Base-by-base conservation (phyloP, 35 echinoderm and acorn worm genomes). In the Ptychodera flava region DNA sequence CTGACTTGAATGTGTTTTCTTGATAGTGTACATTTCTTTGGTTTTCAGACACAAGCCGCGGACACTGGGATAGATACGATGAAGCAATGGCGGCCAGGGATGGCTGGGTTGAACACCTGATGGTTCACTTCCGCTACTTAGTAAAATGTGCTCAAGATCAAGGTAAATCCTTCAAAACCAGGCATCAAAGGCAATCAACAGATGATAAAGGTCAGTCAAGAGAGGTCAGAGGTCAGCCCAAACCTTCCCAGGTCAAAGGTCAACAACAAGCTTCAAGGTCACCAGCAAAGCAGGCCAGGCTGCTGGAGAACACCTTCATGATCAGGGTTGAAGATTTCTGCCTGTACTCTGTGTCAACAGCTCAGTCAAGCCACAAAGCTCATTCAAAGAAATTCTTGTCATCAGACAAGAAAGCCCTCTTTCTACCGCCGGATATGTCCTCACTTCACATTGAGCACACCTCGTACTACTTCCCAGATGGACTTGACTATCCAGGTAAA, bases 401-500 rank as follows among this genome's bases (percentile, higher is more conserved):
- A 77, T 99, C 96, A 15, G 96, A 99, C 85, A 99, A 97, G 85
- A 94, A 92, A 22, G 92, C 96, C 0, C 91, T 99, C 36, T 92
- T 85, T 30, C 64, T 94, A 15, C 96, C 92, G 27, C 75, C 83
- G 34, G 96, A 99, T 32, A 93, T 99, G 36, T 93, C 95, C 12
- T 99, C 96, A 14, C 34, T 99, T 31, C 96, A 99, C 36, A 81
- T 99, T 1, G 96, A 99, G 36, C 94, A 99, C 77, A 94, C 91
- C 12, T 99, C 95, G 10, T 99, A 94, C 79, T 99, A 99, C 79
- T 99, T 97, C 35, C 96, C 96, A 0, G 91, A 99, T 88, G 92
- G 93, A 87, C 83, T 99, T 30, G 91, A 94, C 36, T 99, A 94
- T 83, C 96, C 96, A 84, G 92, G 96, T 99, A 29, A 28, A 15